A percentile compares a stretch with the other conserved stretches of the same genome.
These are phyloP conservation scores for Lysiphlebus fabarum DNA, from an alignment of 1,140 invertebrate species.

Conservation along the genomic window DNA sequence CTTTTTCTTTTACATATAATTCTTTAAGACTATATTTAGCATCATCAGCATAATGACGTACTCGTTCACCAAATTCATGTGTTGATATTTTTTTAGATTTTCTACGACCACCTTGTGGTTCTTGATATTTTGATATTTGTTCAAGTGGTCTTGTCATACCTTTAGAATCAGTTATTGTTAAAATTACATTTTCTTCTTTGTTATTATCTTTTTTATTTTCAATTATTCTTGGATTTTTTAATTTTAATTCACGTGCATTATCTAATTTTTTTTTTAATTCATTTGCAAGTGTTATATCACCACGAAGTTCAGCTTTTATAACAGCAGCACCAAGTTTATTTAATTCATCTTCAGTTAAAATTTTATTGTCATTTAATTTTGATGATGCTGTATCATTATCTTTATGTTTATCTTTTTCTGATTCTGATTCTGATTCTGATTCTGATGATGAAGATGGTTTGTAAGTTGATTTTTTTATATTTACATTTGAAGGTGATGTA, in stretches of 20 bases:
- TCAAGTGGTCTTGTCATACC: slow-evolving; percentile 61
- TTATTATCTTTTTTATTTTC: not conserved
- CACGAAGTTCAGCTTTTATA: slow-evolving; percentile 87
- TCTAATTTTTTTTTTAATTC: slow-evolving; percentile 76
- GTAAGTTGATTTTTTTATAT: slow-evolving; percentile 20
- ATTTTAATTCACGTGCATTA: slow-evolving; percentile 61
- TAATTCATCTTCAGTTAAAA: slow-evolving; percentile 75
- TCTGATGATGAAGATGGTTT: not conserved
- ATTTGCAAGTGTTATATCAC: slow-evolving; percentile 66
- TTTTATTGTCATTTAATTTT: not conserved
- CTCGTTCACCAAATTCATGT: slow-evolving; percentile 69
- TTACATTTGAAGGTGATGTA: slow-evolving; percentile 14
- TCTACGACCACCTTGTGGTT: slow-evolving; percentile 41
- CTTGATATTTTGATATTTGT: slow-evolving; percentile 33
- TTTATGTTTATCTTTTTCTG: slow-evolving; percentile 22
- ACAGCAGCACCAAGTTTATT: slow-evolving; percentile 85
- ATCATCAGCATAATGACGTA: slow-evolving; percentile 87
- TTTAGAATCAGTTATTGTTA: slow-evolving; percentile 68
- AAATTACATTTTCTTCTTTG: slow-evolving; percentile 63
- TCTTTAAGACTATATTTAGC: slow-evolving; percentile 82
- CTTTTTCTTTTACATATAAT: slow-evolving; percentile 90
- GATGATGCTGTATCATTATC: slow-evolving; percentile 29
- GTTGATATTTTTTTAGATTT: slow-evolving; percentile 67
- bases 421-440: slow-evolving; percentile 16
- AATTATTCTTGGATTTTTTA: slow-evolving; percentile 34